Percentiles rank a stretch among this genome's conserved stretches.
Evolutionary conservation across 2,113 vertebrate genomes (phyloP).

Genomic region (Bujurquina vittata): DNA sequence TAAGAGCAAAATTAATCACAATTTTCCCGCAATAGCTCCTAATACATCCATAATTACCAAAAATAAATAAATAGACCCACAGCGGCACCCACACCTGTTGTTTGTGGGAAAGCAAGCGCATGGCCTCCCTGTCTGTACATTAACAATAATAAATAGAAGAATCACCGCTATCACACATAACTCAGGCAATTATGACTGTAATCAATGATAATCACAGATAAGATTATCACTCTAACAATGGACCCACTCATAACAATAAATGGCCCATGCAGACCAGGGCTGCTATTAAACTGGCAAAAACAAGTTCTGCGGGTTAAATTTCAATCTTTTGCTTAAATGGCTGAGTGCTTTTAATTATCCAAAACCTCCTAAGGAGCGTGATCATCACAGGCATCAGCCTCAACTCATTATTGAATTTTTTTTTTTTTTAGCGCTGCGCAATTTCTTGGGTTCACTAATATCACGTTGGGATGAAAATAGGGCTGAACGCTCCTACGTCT

Average conservation of each 20-base stretch:
- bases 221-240: constrained; percentile 44
- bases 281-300: constrained; percentile 43
- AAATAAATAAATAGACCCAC: not conserved
- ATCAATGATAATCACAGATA: constrained; percentile 66
- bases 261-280: constrained; percentile 20
- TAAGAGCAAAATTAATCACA: not conserved
- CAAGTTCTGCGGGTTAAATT: constrained; percentile 32
- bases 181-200: constrained; percentile 65
- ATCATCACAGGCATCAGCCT: constrained; percentile 53
- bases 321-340: constrained; percentile 49
- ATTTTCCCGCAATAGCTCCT: not conserved
- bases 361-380: constrained; percentile 62
- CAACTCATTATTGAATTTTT: constrained; percentile 50
- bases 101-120: constrained; percentile 6
- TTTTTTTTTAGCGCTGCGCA: constrained; percentile 6
- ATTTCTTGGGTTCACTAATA: constrained; percentile 43
- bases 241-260: constrained; percentile 31
- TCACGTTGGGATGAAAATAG: constrained; percentile 10
- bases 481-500: not conserved
- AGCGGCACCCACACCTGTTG: constrained; percentile 45
- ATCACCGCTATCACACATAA: constrained; percentile 53
- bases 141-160: constrained; percentile 23
- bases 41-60: not conserved
- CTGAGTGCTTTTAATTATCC: constrained; percentile 71
- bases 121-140: constrained; percentile 2